Percentiles rank a stretch among this genome's conserved stretches.
These are phyloP conservation scores for Sphenodon punctatus DNA, from an alignment of 2,797 vertebrate genomes.

Conservation along the genomic window DNA sequence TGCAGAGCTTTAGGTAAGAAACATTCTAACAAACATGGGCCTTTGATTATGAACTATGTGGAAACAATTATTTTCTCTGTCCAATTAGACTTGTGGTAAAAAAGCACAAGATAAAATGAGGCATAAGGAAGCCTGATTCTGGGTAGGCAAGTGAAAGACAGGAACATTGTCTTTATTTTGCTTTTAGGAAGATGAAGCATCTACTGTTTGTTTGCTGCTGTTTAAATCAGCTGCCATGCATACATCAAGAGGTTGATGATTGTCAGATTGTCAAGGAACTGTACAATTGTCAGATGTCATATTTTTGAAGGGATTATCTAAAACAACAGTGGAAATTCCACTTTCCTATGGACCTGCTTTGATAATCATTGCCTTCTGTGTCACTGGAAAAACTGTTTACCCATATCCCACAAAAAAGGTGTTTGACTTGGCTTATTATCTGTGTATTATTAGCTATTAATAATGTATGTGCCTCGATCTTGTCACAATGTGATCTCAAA, in stretches of 20 bases:
- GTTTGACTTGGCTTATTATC: no score
- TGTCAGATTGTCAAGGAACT: not conserved
- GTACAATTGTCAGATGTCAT: not conserved
- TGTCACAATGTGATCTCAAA: no score
- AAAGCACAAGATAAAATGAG: no score
- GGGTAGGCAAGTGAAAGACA: not conserved
- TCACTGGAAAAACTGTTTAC: no score
- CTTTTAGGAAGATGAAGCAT: not conserved
- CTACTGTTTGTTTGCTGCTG: not conserved
- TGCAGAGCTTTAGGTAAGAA: not conserved
- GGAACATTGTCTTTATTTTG: not conserved
- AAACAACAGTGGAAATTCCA: not conserved
- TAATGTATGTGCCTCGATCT: no score
- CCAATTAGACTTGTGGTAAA: not conserved
- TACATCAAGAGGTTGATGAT: not conserved
- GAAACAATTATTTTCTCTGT: not conserved
- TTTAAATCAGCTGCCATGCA: not conserved
- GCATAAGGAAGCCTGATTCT: not conserved
- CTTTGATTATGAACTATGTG: not conserved
- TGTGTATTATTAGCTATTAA: no score
- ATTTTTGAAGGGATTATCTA: not conserved
- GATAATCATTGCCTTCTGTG: no score
- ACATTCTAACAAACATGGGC: not conserved
- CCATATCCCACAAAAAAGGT: no score
- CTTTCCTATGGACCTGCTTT: not conserved